These are phyloP conservation scores for Drosophila eohydei DNA, from an alignment of 2,888 invertebrate species.

Conservation along the genomic window DNA sequence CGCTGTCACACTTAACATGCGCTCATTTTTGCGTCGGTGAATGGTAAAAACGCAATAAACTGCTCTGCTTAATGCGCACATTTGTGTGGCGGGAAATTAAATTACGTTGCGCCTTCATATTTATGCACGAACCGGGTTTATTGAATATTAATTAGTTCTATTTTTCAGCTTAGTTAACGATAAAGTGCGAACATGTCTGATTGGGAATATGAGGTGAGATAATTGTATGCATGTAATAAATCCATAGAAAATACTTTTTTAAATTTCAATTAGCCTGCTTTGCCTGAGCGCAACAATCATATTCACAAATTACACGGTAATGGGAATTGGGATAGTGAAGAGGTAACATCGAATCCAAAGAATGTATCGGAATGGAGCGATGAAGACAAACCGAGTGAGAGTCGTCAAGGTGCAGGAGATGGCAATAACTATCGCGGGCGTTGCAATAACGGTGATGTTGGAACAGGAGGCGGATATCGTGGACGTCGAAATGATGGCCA, in stretches of 20 bases:
- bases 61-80: conserved; percentile 9
- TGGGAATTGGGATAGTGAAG: neutral
- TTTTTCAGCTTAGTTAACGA: conserved; percentile 11
- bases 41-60: conserved; percentile 29
- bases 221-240: neutral
- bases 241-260: neutral
- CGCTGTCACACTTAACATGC: conserved; percentile 28
- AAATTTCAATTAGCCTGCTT: neutral
- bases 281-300: neutral
- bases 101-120: too few species aligned
- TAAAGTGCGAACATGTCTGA: conserved; percentile 64
- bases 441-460: conserved; percentile 3
- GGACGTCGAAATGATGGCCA: conserved; percentile 3
- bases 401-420: conserved; percentile 21
- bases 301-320: neutral
- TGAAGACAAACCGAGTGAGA: conserved; percentile 23
- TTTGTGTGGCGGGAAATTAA: neutral
- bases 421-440: conserved; percentile 46
- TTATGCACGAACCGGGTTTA: too few species aligned
- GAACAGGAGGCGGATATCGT: conserved; percentile 26
- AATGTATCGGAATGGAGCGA: conserved; percentile 45
- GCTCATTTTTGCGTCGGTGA: conserved; percentile 39
- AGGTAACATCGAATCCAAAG: neutral
- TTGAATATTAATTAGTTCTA: neutral
- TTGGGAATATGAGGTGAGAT: conserved; percentile 64